Evolutionary conservation across 2,888 invertebrate genomes (phyloP), one percentile per base, ranked within the genome.

Genomic region (Trileptium ribeirensis): DNA sequence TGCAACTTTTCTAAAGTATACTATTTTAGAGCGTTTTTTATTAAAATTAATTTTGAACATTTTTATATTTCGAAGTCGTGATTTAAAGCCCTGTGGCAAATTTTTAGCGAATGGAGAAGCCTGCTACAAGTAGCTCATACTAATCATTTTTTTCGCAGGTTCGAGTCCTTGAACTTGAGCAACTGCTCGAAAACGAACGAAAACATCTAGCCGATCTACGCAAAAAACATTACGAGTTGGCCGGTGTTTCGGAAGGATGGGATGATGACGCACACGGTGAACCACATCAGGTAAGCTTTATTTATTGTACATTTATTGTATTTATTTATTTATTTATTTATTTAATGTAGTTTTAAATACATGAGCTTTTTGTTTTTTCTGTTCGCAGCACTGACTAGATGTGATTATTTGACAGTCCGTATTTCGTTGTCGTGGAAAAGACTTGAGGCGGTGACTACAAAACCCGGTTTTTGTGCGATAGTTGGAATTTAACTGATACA

Each of bases 141-240:
- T 37, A 29, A 15, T 24, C 33, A 15, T 29, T 67, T 67, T n/a
- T 67, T 67, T 80, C 82, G 0, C 82, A 90, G 89, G 91, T 91
- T 3, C 88, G 94, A 87, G 94, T 97, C 82, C 91, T 99, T 84
- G 96, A 97, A 90, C 91, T 97, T 85, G 97, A 99, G 89, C 94
- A 93, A 84, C 93, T 94, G 81, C 90, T 99, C 84, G 94, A 95
- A 88, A 93, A 93, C 84, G 97, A 98, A 90, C 92, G 98, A 83
- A 91, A 93, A 84, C 92, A 93, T 84, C 91, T 99, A 84, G 92
- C 95, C 37, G 94, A 95, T 82, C 91, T 99, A 82, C 92, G 98
- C 83, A 94, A 94, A 87, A 93, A 94, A 85, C 97, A 98, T 90
- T 99, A 99, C 91, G 93, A 94, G 87, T 91, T 95, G 86, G 94